Percentiles rank a stretch among this genome's conserved stretches.
phyloP scores from a whole-genome alignment of 2,797 vertebrate species.

The Intellagama lesueurii region DNA sequence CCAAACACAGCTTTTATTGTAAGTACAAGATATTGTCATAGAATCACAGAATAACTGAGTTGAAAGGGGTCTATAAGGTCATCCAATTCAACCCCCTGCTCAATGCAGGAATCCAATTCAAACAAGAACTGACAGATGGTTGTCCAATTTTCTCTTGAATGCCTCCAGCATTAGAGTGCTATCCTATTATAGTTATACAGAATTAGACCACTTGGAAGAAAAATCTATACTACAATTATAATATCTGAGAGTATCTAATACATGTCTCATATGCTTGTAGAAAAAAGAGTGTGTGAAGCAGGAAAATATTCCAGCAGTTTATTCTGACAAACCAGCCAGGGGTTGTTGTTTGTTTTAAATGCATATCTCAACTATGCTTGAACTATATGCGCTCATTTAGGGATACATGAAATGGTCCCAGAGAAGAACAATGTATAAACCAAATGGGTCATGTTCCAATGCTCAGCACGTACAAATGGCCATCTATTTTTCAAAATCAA shows the following conservation, averaged over 20 bases:
- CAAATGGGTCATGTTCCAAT: conserved; percentile 18
- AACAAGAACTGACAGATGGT: no score
- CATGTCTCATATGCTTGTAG: neutral
- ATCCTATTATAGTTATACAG: neutral
- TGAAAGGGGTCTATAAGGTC: no score
- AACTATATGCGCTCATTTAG: neutral
- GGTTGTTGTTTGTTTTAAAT: conserved; percentile 4
- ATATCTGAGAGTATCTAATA: conserved; percentile 1
- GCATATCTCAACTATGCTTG: neutral
- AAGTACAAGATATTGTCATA: conserved; percentile 35
- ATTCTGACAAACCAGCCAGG: conserved; percentile 21
- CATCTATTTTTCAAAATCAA: conserved; percentile 60
- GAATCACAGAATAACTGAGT: no score
- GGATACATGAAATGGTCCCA: neutral
- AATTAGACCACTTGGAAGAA: conserved; percentile 22
- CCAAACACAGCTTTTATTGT: neutral
- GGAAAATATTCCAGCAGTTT: conserved; percentile 15
- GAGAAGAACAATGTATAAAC: conserved; percentile 21
- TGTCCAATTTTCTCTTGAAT: no score
- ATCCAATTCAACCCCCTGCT: no score
- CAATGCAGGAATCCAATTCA: no score
- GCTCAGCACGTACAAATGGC: conserved; percentile 33
- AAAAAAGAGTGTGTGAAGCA: conserved; percentile 11
- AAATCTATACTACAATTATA: conserved; percentile 27
- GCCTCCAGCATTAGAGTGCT: neutral